Evolutionary conservation across 2,888 invertebrate genomes (phyloP), one percentile per base, ranked within the genome.

Genomic region (Drosophila melanocephala): DNA sequence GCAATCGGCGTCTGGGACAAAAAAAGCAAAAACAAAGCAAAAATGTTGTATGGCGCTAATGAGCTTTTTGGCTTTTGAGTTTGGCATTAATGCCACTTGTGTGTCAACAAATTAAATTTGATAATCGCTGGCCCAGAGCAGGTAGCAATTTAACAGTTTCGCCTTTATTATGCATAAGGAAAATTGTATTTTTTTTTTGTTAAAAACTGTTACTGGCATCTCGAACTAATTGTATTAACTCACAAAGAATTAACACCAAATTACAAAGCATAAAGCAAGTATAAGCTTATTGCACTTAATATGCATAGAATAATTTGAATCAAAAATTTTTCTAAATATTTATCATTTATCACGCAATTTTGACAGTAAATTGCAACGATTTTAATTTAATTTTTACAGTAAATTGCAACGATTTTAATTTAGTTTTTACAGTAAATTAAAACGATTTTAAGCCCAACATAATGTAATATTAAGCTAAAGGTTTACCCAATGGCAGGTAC

Each of bases 21-120:
- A n/a, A 44, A n/a, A 14, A 16, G 9, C 2, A 6, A 14, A 1
- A n/a, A 12, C 5, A 16, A 28, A n/a, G 32, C 56, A 58, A n/a
- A 42, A 47, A 56, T 60, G 37, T 61, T 64, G 53, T 57, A 16
- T 51, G 26, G 58, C 58, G 22, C 14, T 75, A 75, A 75, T 65
- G 58, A 64, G 58, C 44, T 35, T 57, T 68, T 69, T 61, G 56
- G 22, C 35, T 42, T 47, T 52, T 52, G 14, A 39, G 32, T 6
- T 32, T 26, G 51, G 10, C 42, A 58, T 33, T 47, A 47, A 56
- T 16, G 32, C 19, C 37, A 32, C 14, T 39, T 28, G 19, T 35
- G 35, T 37, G 35, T 12, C 39, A 63, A 26, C 12, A 55, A 26
- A 5, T 72, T 22, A 19, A 50, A 30, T 32, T 50, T 4, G 37